Conservation (phyloP, 2,113 vertebrate genomes). For the Marcusenius ussheri region DNA sequence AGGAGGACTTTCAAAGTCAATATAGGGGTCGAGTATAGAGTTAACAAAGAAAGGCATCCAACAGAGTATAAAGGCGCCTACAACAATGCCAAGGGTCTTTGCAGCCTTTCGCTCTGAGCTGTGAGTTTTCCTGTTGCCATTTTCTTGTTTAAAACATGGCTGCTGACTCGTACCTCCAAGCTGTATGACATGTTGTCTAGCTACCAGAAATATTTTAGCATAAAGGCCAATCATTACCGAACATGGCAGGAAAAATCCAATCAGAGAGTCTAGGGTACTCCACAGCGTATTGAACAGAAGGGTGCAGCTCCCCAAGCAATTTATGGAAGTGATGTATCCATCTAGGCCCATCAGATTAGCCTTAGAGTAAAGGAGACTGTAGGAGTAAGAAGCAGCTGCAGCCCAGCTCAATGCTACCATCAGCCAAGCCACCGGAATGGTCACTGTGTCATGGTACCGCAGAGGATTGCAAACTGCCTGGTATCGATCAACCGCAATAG, state of each 20-base stretch:
- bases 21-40: constrained; percentile 33
- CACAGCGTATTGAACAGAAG: constrained; percentile 34
- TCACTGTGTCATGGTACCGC: constrained; percentile 22
- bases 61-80: constrained; percentile 42
- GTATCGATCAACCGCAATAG: too few relatives aligned
- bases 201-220: constrained; percentile 36
- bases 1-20: constrained; percentile 35
- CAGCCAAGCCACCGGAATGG: constrained; percentile 32
- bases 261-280: constrained; percentile 21
- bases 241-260: constrained; percentile 33
- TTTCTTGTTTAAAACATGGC: not conserved
- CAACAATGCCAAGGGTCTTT: constrained; percentile 42
- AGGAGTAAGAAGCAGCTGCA: constrained; percentile 31
- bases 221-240: constrained; percentile 41
- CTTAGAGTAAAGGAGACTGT: constrained; percentile 34
- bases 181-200: constrained; percentile 31
- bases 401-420: constrained; percentile 41
- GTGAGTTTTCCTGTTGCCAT: not conserved
- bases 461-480: too few relatives aligned
- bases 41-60: constrained; percentile 41
- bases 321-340: constrained; percentile 23
- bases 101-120: constrained; percentile 41
- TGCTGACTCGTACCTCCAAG: constrained; percentile 24
- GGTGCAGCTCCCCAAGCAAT: constrained; percentile 37
- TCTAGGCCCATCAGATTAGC: constrained; percentile 31